Conservation (phyloP, 2,113 vertebrate species). For the Caretta caretta region DNA sequence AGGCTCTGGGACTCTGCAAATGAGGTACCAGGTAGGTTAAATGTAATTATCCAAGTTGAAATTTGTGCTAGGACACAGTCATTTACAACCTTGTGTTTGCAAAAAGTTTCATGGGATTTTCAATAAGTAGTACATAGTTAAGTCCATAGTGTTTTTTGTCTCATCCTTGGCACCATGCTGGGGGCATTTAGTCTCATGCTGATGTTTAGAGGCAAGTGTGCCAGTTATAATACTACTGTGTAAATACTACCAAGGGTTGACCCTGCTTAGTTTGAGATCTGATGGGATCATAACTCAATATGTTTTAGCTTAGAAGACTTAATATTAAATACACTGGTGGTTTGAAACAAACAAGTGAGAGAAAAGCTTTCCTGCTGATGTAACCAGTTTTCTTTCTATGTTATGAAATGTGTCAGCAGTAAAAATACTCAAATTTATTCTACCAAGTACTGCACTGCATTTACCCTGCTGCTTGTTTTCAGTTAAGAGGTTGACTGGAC, state of each 20-base stretch:
- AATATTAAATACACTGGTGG: background rate
- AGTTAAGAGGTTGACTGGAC: background rate
- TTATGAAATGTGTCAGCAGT: background rate
- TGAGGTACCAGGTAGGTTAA: background rate
- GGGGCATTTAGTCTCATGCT: background rate
- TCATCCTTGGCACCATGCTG: background rate
- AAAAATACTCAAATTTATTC: background rate
- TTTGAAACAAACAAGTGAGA: background rate
- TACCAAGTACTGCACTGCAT: background rate
- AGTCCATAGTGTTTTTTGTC: background rate
- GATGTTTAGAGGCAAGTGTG: background rate
- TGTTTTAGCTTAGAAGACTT: background rate
- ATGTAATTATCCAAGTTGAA: background rate
- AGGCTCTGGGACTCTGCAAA: too few species aligned
- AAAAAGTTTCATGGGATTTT: background rate
- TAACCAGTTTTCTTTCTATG: background rate
- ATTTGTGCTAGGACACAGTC: background rate
- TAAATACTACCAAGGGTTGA: background rate
- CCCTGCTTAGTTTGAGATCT: background rate
- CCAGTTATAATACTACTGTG: background rate
- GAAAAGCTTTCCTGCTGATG: background rate
- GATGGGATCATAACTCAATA: background rate
- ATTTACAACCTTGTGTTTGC: background rate
- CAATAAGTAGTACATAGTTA: background rate
- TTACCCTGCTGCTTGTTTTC: background rate